Conservation (phyloP, 2,113 vertebrate genomes). For the Ramphastos sulfuratus region DNA sequence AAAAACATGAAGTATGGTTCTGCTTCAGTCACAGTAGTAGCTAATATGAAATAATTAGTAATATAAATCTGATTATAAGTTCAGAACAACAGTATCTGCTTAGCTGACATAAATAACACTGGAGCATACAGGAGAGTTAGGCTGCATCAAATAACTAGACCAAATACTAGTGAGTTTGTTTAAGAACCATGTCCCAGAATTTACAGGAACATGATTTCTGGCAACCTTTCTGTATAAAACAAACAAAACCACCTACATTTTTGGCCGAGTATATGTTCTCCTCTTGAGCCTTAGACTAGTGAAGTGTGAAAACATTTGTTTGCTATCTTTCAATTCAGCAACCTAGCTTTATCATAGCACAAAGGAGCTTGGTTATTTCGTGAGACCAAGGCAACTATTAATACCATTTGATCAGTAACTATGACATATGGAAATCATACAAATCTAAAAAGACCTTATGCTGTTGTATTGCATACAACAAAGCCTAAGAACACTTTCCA, state of each 20-base stretch:
- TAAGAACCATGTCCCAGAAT: not conserved
- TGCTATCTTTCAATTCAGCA: not conserved
- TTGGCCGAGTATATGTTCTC: not conserved
- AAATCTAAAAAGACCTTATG: not conserved
- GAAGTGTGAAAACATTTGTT: not conserved
- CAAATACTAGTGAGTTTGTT: not conserved
- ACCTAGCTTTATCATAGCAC: not conserved
- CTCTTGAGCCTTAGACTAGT: not conserved
- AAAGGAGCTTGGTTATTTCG: not conserved
- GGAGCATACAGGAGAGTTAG: not conserved
- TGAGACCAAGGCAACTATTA: not conserved
- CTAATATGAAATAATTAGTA: not conserved
- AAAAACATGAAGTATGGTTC: not conserved
- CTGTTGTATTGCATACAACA: not conserved
- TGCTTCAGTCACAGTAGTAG: not conserved
- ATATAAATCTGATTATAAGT: slow-evolving; percentile 8
- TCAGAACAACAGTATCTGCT: not conserved
- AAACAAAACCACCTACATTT: not conserved
- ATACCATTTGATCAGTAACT: not conserved
- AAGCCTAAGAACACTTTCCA: not conserved
- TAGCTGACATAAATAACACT: not conserved
- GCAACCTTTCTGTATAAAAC: not conserved
- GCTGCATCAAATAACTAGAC: not conserved
- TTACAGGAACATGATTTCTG: not conserved
- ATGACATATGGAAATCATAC: not conserved